These are phyloP conservation scores for Helogale parvula DNA, from an alignment of 2,113 vertebrate species.

Conservation along the genomic window DNA sequence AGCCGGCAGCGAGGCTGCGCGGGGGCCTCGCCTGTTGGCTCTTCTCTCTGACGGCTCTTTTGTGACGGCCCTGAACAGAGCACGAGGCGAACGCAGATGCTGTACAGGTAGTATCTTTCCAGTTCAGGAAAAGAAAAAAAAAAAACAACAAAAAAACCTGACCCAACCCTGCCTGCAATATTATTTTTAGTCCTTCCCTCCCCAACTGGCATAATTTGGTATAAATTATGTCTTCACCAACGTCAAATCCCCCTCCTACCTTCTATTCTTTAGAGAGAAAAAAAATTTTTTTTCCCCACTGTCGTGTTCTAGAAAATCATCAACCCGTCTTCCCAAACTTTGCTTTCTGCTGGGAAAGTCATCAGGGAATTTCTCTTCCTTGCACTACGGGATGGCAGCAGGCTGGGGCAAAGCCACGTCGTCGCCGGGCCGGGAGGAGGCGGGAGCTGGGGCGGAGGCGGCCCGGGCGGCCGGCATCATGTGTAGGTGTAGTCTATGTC, in stretches of 20 bases:
- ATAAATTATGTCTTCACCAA: slow-evolving; percentile 73
- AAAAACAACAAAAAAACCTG: not conserved
- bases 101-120: slow-evolving; percentile 74
- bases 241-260: slow-evolving; percentile 38
- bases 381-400: not conserved
- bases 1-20: not conserved
- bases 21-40: not conserved
- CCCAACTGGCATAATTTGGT: slow-evolving; percentile 49
- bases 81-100: slow-evolving; percentile 22
- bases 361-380: not conserved
- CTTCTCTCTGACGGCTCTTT: not conserved
- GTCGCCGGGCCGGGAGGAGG: not conserved
- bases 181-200: slow-evolving; percentile 51
- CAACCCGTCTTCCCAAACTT: slow-evolving; percentile 35
- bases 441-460: slow-evolving; percentile 28
- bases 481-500: slow-evolving; percentile 95
- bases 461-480: slow-evolving; percentile 83
- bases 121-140: not conserved
- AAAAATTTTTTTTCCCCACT: not conserved
- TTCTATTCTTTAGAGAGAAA: slow-evolving; percentile 27
- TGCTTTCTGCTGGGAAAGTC: slow-evolving; percentile 59
- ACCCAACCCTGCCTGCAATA: slow-evolving; percentile 10
- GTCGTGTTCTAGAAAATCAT: slow-evolving; percentile 54
- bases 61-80: slow-evolving; percentile 54
- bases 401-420: not conserved